Base-by-base conservation (phyloP, 37 sponge, comb jelly and placozoan genomes). In the Theonella swinhoei region DNA sequence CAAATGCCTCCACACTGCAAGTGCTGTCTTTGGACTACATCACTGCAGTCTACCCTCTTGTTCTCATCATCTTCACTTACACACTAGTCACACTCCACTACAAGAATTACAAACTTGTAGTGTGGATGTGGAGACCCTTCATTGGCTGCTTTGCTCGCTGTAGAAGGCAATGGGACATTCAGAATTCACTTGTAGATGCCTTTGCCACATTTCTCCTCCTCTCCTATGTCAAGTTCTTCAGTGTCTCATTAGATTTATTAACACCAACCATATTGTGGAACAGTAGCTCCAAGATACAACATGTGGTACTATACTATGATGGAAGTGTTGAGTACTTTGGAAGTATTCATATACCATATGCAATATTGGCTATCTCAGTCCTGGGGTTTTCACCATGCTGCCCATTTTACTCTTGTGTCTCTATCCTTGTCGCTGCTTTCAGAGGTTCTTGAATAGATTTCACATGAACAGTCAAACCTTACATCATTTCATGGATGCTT, bases 351-450 rank as follows among this genome's bases (percentile, higher is more conserved):
- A 17, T 47, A 47, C 54, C 54, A 7, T 47, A 47, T 47, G 54
- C 54, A 17, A 7, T 47, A 47, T 14, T 47, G 54, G 54, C 66
- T 29, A 20, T 65, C 19, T 11, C 19, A 5, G 14, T 7, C 14
- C 14, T 47, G 14, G 54, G 7, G 19, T 20, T 5, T 65, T 65
- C 19, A 29, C 66, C 19, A 7, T 65, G 11, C 66, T 65, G 25
- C 66, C 30, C 5, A 5, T 65, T 65, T n/a, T 65, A 65, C 66
- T 65, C 24, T n/a, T 65, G 5, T 65, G 66, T 65, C 66, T 65
- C 25, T 65, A 65, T 26, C 66, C 66, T 26, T 65, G 66, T 26
- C 25, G 29, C 29, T 65, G 66, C 66, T 65, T 65, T 20, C 66
- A 65, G 30, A 8, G 30, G 5, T 47, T 11, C 19, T 65, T 65